Conservation (phyloP, 2,113 vertebrate genomes). For the Ondatra zibethicus region DNA sequence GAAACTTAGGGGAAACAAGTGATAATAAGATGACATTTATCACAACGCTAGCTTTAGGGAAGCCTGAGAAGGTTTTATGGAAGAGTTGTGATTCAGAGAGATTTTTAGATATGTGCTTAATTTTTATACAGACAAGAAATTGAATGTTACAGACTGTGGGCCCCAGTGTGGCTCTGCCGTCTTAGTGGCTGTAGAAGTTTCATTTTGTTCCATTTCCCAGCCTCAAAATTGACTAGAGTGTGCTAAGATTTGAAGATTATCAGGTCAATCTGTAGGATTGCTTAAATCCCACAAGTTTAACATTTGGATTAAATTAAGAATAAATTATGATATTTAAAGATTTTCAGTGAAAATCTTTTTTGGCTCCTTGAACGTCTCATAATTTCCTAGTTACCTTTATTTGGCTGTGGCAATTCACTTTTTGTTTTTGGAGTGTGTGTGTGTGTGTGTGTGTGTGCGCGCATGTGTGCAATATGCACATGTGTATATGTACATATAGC, state of each 20-base stretch:
- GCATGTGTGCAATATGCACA: too few species aligned
- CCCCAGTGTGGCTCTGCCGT: not conserved
- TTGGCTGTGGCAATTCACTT: not conserved
- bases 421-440: not conserved
- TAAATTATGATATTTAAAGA: not conserved
- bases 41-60: not conserved
- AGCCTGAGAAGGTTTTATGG: not conserved
- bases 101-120: not conserved
- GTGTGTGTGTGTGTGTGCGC: not conserved
- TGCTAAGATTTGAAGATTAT: conserved; percentile 8
- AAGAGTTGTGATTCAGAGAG: not conserved
- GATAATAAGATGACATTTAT: not conserved
- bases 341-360: not conserved
- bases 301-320: conserved; percentile 10
- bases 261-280: not conserved
- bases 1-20: not conserved
- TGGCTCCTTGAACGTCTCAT: not conserved
- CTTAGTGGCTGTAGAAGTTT: not conserved
- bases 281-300: not conserved
- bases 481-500: not conserved
- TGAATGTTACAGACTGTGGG: not conserved
- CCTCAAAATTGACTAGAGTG: not conserved
- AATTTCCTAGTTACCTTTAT: not conserved
- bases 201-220: not conserved
- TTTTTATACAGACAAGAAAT: not conserved